Conservation (phyloP, 1,140 invertebrate genomes). For the Globodera rostochiensis region DNA sequence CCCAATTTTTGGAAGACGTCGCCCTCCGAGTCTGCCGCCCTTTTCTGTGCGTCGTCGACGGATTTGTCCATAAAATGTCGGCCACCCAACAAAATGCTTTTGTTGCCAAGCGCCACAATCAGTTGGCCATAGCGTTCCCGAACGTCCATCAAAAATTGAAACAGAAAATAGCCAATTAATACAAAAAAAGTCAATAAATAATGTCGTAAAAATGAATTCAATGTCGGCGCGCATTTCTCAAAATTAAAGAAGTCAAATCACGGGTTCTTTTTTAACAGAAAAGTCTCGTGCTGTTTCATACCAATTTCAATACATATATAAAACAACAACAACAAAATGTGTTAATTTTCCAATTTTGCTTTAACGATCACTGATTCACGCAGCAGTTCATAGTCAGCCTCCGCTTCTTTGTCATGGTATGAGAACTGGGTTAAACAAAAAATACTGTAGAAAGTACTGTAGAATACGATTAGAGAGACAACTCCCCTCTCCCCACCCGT, state of each 20-base stretch:
- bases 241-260: too few relatives aligned
- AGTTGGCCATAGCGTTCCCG: not conserved
- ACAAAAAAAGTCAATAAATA: too few relatives aligned
- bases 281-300: too few relatives aligned
- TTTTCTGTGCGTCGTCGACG: not conserved
- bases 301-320: too few relatives aligned
- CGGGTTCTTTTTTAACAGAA: too few relatives aligned
- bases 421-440: conserved; percentile 1
- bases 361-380: conserved; percentile 7
- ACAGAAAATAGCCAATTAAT: not conserved
- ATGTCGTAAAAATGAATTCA: too few relatives aligned
- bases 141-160: not conserved
- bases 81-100: not conserved
- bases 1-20: not conserved
- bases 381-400: not conserved
- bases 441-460: not conserved
- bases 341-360: not conserved
- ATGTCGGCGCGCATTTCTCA: too few relatives aligned
- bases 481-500: too few relatives aligned
- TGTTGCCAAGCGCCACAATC: not conserved
- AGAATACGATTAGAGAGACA: too few relatives aligned
- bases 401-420: conserved; percentile 14
- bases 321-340: not conserved
- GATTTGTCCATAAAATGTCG: not conserved
- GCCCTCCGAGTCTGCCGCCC: not conserved